Evolutionary conservation across 2,888 invertebrate species (phyloP).

Genomic region (Sphaerophoria taeniata): DNA sequence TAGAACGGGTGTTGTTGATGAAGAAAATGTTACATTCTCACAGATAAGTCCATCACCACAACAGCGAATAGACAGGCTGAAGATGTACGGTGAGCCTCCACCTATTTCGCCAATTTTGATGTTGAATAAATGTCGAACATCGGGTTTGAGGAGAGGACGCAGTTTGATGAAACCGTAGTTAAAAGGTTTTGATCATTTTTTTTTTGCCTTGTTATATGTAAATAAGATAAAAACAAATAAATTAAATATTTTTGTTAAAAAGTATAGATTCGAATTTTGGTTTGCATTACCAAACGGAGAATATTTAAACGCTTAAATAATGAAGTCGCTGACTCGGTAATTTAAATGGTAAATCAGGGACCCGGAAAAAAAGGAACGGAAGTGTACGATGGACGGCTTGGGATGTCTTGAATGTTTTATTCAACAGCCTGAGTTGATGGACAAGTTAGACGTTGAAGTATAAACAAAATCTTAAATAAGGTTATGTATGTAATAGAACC

Average conservation of each 20-base stretch:
- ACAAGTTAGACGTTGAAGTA: too few species aligned
- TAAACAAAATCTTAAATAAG: too few species aligned
- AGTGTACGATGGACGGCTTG: too few species aligned
- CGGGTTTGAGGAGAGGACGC: slow-evolving; percentile 60
- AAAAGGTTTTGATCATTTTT: not conserved
- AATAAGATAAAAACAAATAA: slow-evolving; percentile 45
- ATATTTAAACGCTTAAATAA: too few species aligned
- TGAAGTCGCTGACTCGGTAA: too few species aligned
- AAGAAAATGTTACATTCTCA: slow-evolving; percentile 55
- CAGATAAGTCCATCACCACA: slow-evolving; percentile 74
- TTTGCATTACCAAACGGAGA: too few species aligned
- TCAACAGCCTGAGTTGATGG: too few species aligned
- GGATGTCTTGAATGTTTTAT: too few species aligned
- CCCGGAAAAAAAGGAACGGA: too few species aligned
- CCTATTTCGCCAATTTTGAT: slow-evolving; percentile 76
- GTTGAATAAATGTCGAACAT: slow-evolving; percentile 60
- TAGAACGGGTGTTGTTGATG: slow-evolving; percentile 36
- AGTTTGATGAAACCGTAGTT: slow-evolving; percentile 53
- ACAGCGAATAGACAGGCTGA: slow-evolving; percentile 75
- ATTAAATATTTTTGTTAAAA: slow-evolving; percentile 26
- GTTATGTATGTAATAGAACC: not conserved
- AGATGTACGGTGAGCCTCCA: slow-evolving; percentile 77
- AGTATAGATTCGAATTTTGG: not conserved
- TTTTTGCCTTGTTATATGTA: slow-evolving; percentile 34
- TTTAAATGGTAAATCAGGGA: too few species aligned